Base-by-base conservation (phyloP, 2,113 vertebrate genomes). In the Tragelaphus strepsiceros region DNA sequence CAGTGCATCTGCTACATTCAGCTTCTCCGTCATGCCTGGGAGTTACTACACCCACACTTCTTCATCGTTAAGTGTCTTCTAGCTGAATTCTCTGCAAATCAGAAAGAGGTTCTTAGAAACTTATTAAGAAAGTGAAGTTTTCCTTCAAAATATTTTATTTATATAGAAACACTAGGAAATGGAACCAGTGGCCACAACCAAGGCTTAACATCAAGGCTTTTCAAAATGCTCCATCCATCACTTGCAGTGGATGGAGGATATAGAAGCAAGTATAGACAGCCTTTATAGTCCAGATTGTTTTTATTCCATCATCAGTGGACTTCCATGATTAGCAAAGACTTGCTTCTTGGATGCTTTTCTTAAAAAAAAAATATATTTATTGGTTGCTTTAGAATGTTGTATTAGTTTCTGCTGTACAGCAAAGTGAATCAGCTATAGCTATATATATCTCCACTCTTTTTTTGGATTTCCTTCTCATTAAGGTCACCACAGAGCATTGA, bases 81-180 rank as follows among this genome's bases (percentile, higher is more conserved):
- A 10, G 24, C 22, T 49, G 54, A 12, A 81, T 81, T 96, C 94
- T 80, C 78, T 95, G 43, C n/a, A 91, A 84, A 85, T 46, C n/a
- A 51, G 43, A 74, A 92, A 53, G 78, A 58, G 30, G 13, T 43
- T 91, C 93, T 88, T 91, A 61, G 64, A 90, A 54, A 62, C 24
- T 67, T 90, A 32, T 88, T 82, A 94, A 56, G 62, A 82, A 91
- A 84, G 6, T 51, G 24, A 95, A 90, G 30, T 62, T 94, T 90
- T 64, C 62, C 49, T 39, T 94, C 74, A 81, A 90, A 64, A 86
- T 83, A 86, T 56, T 87, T 95, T 94, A 58, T 94, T 89, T 82
- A 53, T 67, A 49, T 49, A 92, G 54, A 95, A 90, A 92, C 78
- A 26, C 53, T 77, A 84, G 58, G 74, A 91, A 83, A 88, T 88